phyloP scores from a whole-genome alignment of 2,113 vertebrate species.

The Anguilla japonica region DNA sequence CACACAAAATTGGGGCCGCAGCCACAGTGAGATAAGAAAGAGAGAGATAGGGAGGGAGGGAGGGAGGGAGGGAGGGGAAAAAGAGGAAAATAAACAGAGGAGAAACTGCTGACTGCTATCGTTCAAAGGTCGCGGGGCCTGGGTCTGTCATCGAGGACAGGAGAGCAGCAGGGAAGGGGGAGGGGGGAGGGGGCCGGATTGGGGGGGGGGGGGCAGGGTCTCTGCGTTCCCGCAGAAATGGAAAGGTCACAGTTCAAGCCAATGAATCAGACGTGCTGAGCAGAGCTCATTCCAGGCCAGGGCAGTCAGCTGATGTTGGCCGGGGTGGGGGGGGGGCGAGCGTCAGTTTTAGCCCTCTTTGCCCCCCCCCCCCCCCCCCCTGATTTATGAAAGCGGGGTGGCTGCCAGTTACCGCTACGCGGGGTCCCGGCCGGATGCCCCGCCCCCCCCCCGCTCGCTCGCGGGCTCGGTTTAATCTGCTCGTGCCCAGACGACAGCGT shows the following conservation, averaged over 20 bases:
- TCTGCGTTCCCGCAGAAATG: slow-evolving; percentile 65
- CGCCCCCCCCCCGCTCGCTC: slow-evolving; percentile 63
- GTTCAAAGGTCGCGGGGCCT: background rate
- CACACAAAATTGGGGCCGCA: background rate
- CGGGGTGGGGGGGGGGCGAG: slow-evolving; percentile 76
- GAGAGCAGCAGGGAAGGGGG: slow-evolving; percentile 21
- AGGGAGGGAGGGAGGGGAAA: slow-evolving; percentile 39
- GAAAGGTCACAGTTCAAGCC: slow-evolving; percentile 75
- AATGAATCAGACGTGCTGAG: slow-evolving; percentile 67
- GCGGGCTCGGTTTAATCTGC: slow-evolving; percentile 67
- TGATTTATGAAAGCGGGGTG: slow-evolving; percentile 77
- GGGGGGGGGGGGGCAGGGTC: background rate
- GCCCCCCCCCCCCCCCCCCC: slow-evolving; percentile 54
- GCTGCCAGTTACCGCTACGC: slow-evolving; percentile 79
- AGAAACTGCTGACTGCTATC: slow-evolving; percentile 14
- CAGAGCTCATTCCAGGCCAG: slow-evolving; percentile 65
- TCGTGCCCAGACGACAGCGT: slow-evolving; percentile 58
- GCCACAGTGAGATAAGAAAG: slow-evolving; percentile 25
- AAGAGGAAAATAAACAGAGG: slow-evolving; percentile 19
- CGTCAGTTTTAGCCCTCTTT: slow-evolving; percentile 76
- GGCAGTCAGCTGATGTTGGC: slow-evolving; percentile 73
- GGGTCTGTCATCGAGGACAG: slow-evolving; percentile 7
- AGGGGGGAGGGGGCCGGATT: slow-evolving; percentile 29
- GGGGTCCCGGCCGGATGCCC: slow-evolving; percentile 69
- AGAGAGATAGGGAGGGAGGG: no score